Conservation (phyloP, 1,140 invertebrate species). For the Trachymyrmex cornetzi region DNA sequence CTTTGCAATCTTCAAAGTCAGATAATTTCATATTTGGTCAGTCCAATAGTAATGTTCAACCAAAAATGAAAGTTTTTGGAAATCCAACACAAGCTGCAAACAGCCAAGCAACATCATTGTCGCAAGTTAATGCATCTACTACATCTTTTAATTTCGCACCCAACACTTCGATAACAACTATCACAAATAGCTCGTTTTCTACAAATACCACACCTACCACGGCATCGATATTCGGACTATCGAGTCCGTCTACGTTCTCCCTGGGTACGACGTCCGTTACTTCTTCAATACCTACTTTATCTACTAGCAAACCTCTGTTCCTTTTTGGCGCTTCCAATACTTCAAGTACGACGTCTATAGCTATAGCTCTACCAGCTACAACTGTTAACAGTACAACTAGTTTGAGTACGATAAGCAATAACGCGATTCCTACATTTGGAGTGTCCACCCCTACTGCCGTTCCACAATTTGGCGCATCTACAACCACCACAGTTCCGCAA, state of each 20-base stretch:
- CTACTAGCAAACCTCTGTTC: slow-evolving; percentile 58
- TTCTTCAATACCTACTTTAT: neutral
- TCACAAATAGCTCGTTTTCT: neutral
- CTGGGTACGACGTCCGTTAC: neutral
- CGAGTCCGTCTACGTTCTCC: slow-evolving; percentile 23
- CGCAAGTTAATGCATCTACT: neutral
- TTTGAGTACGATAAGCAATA: slow-evolving; percentile 2
- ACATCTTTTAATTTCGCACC: slow-evolving; percentile 41
- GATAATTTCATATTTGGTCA: slow-evolving; percentile 34
- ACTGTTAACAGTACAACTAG: neutral
- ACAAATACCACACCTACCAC: neutral
- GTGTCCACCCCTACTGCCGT: neutral
- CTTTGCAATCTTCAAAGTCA: slow-evolving; percentile 8
- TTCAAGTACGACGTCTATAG: slow-evolving; percentile 9
- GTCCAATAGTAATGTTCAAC: neutral
- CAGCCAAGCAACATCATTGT: neutral
- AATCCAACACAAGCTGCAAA: neutral
- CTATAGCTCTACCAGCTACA: neutral
- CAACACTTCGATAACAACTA: neutral
- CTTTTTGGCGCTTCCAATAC: slow-evolving; percentile 61
- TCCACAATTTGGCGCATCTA: slow-evolving; percentile 37
- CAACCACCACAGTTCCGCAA: slow-evolving; percentile 1
- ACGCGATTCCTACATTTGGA: slow-evolving; percentile 36
- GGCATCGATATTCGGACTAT: slow-evolving; percentile 33
- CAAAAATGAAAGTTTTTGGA: slow-evolving; percentile 47